Base-by-base conservation (phyloP, 2,888 invertebrate species). In the Drosophila barbarae region DNA sequence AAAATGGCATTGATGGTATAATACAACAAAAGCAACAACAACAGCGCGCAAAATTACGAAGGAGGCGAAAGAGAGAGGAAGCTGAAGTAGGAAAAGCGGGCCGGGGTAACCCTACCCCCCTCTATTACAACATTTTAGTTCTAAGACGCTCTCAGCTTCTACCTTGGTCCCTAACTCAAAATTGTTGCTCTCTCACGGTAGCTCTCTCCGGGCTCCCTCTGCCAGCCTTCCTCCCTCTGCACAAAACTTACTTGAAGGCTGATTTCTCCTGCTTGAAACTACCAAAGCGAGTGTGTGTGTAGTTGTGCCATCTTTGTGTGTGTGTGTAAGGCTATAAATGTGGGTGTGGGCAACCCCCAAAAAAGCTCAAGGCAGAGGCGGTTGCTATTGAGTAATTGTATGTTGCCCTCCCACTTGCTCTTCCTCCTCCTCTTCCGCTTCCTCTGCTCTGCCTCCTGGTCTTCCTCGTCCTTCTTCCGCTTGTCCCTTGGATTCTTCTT, bases 1-100 rank as follows among this genome's bases (percentile, higher is more conserved):
- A n/a, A n/a, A n/a, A n/a, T n/a, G n/a, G n/a, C n/a, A n/a, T n/a
- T 84, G 86, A 86, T 86, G 85, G 83, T 71, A 86, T 86, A 84
- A 84, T 85, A 81, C 72, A 73, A 57, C 68, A 57, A 69, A 47
- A 28, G 26, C 46, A 55, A 55, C 55, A 51, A 52, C 28, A n/a
- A 52, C 53, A 30, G 12, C 15, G 50, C 26, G 55, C 36, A 23
- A 53, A 53, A 56, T 56, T 39, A 72, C 64, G 59, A 54, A 39
- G 39, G 21, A 55, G 28, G 42, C 38, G 53, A 59, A 61, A 21
- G 39, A 53, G 39, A 53, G 52, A 39, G 54, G 52, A 51, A 61
- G 57, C 30, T 15, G 28, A 28, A 54, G 35, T 53, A 26, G 54
- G 13, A 15, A 51, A 35, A 32, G 47, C 13, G 59, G 54, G 46